These are phyloP conservation scores for Cochlearius cochlearius DNA, from an alignment of 2,113 vertebrate genomes.

Conservation along the genomic window DNA sequence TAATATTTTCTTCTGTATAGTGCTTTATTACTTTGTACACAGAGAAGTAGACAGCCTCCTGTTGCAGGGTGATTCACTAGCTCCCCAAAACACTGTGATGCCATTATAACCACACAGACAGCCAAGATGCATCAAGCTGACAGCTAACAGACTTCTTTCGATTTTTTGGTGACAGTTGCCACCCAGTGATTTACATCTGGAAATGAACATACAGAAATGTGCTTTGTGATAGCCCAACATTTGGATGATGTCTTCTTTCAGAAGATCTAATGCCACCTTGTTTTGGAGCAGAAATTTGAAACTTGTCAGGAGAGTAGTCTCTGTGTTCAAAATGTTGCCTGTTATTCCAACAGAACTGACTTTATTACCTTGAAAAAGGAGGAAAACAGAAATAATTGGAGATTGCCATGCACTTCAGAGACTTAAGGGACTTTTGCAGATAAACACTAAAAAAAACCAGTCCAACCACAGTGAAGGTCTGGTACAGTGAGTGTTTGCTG, in stretches of 20 bases:
- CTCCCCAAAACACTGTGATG: not conserved
- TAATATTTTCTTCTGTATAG: not conserved
- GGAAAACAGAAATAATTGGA: not conserved
- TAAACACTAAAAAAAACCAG: not conserved
- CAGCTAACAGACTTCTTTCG: not conserved
- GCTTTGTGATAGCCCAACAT: not conserved
- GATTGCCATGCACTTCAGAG: not conserved
- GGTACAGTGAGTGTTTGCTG: not conserved
- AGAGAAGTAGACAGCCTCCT: not conserved
- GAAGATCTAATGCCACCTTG: not conserved
- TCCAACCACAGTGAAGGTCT: not conserved
- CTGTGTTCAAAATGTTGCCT: not conserved
- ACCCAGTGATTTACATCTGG: not conserved
- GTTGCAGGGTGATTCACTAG: constrained; percentile 7
- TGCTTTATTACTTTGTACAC: not conserved
- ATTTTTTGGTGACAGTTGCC: not conserved
- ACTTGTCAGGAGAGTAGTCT: not conserved
- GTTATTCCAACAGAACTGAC: not conserved
- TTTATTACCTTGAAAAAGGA: not conserved
- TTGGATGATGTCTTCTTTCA: not conserved
- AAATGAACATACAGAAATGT: not conserved
- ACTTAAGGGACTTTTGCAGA: not conserved
- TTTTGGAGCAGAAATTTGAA: not conserved
- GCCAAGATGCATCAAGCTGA: not conserved
- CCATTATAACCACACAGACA: not conserved